phyloP scores from a whole-genome alignment of 2,113 vertebrate genomes.

The Sylvia atricapilla region DNA sequence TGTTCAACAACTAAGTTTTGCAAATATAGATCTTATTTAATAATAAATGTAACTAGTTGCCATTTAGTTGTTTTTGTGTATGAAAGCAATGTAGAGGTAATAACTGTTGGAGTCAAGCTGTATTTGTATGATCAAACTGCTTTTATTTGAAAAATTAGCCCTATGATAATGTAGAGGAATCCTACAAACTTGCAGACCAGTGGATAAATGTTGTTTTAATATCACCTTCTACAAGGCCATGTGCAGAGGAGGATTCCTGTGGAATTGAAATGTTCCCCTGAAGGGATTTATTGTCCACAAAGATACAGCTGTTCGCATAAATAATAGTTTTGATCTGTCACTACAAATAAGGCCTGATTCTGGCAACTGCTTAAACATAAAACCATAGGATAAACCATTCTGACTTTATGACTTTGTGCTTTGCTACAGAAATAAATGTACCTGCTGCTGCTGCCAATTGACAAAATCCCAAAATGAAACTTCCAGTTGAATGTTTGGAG shows the following conservation, averaged over 20 bases:
- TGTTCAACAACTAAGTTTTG: not conserved
- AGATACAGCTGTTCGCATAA: not conserved
- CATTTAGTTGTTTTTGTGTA: not conserved
- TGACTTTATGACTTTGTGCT: not conserved
- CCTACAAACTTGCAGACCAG: not conserved
- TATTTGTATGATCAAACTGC: not conserved
- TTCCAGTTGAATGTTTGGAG: not conserved
- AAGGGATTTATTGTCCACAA: not conserved
- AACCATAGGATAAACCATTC: not conserved
- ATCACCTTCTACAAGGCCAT: not conserved
- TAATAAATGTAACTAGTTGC: not conserved
- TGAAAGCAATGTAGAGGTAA: not conserved
- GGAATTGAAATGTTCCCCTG: not conserved
- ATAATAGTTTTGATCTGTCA: not conserved
- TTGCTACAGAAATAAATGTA: not conserved
- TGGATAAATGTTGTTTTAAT: not conserved
- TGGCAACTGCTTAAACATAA: not conserved
- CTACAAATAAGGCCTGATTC: not conserved
- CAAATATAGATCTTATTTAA: not conserved
- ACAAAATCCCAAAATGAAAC: not conserved
- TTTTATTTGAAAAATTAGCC: not conserved
- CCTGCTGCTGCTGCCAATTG: not conserved
- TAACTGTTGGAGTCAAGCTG: not conserved
- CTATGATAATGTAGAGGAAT: not conserved
- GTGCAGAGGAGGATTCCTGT: not conserved